Evolutionary conservation across 2,113 vertebrate species (phyloP).

Genomic region (Petroica traversi): DNA sequence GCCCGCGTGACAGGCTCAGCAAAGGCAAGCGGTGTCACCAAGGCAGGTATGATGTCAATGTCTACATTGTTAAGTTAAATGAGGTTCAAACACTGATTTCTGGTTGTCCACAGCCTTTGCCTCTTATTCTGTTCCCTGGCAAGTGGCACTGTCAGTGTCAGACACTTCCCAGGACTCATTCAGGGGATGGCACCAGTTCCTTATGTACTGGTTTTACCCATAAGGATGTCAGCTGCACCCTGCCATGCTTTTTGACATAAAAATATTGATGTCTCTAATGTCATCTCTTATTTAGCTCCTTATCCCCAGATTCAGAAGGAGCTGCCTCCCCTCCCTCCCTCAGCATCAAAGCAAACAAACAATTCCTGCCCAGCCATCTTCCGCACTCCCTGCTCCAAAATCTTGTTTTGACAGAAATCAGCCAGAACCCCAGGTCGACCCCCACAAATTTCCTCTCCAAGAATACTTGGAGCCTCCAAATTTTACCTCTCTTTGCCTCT

Average conservation of each 20-base stretch:
- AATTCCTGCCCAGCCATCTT: not conserved
- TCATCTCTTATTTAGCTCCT: not conserved
- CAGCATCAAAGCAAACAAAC: not conserved
- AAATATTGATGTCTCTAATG: accelerated
- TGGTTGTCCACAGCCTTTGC: not conserved
- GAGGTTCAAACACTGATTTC: not conserved
- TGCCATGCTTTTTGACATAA: not conserved
- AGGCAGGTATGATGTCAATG: not conserved
- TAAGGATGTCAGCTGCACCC: too few relatives aligned
- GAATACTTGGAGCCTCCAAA: not conserved
- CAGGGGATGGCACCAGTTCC: not conserved
- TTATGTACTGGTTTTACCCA: not conserved
- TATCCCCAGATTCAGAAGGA: not conserved
- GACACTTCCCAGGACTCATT: not conserved
- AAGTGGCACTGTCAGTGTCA: not conserved
- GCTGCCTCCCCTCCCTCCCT: not conserved
- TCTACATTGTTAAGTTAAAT: not conserved
- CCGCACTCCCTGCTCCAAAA: not conserved
- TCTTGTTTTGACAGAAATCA: not conserved
- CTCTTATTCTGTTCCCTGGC: not conserved
- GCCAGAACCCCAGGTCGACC: not conserved
- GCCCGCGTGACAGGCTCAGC: not conserved
- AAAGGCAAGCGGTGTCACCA: not conserved
- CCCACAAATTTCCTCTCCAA: not conserved
- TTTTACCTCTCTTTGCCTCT: not conserved